Base-by-base conservation (phyloP, 2,888 invertebrate species). In the Drosophila formosana region DNA sequence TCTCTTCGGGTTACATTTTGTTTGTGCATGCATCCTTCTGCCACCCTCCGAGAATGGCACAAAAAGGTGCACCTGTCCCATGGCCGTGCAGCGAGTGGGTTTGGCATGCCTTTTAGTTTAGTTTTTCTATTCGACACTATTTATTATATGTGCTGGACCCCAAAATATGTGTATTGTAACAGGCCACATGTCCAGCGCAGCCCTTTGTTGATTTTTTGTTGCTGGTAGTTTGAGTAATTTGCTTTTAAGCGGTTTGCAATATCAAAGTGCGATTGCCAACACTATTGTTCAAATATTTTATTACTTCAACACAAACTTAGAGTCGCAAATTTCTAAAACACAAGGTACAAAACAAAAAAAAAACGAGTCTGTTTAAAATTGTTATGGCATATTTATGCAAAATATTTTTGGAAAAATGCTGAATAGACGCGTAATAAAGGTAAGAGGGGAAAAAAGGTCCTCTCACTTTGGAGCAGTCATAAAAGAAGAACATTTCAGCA, bases 361-460 rank as follows among this genome's bases (percentile, higher is more conserved):
- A 87, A 30, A 30, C 30, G 7, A 80, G 79, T 84, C 82, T 89
- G 85, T 74, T 89, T 80, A 58, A 82, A 86, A 88, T 87, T 80
- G 82, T 88, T 88, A 86, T 84, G 82, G 76, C 72, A 71, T 66
- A 78, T 87, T 87, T 87, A 86, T 86, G 85, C 82, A 61, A 86
- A 86, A 76, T 70, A 75, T 77, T 72, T 66, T 66, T 69, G 58
- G 25, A 45, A 75, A 71, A 69, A 23, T 61, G 70, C 66, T 66
- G 62, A 76, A 34, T 41, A 47, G 18, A 60, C 45, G 13, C 18
- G 13, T 25, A 41, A 41, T 45, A 55, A 55, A 56, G 55, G 45
- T 56, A 23, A 37, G 11, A 52, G 50, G 52, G 53, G 5, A 47
- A 70, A 34, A 70, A 60, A 62, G 49, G 32, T 34, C 50, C 65